Evolutionary conservation across 2,888 invertebrate genomes (phyloP).

Genomic region (Encarsia formosa): DNA sequence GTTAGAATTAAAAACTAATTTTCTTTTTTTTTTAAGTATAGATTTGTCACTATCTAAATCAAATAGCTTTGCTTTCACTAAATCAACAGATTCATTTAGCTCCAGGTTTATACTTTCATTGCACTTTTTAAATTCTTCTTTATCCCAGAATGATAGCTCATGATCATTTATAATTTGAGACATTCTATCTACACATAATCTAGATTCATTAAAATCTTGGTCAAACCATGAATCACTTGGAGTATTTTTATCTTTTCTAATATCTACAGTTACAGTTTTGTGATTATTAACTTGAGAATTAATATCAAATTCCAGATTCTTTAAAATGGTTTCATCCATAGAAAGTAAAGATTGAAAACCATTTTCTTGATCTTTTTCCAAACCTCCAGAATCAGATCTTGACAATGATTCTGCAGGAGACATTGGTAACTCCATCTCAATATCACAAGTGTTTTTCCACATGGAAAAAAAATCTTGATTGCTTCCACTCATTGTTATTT

Average conservation of each 20-base stretch:
- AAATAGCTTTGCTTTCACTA: constrained; percentile 21
- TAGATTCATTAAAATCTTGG: constrained; percentile 6
- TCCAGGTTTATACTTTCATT: constrained; percentile 9
- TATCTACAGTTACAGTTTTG: background rate
- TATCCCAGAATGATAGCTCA: too few relatives aligned
- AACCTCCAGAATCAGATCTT: background rate
- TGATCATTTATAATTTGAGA: too few relatives aligned
- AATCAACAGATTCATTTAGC: constrained; percentile 15
- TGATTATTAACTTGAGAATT: background rate
- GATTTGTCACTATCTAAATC: background rate
- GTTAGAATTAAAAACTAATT: background rate
- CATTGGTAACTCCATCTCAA: background rate
- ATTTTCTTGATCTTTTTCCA: background rate
- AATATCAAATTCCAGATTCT: constrained; percentile 8
- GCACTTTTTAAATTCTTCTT: background rate
- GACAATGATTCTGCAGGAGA: constrained; percentile 5
- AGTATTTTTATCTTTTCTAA: background rate
- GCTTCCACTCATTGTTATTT: constrained; percentile 1
- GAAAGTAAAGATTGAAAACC: constrained; percentile 1
- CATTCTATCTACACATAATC: constrained; percentile 8
- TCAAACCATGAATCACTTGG: background rate
- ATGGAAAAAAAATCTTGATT: constrained; percentile 1
- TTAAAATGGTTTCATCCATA: constrained; percentile 17
- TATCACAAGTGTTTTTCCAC: background rate
- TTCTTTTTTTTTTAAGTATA: constrained; percentile 11